Conservation (phyloP, 2,797 vertebrate genomes). For the Microctenopoma stevenorrisi region DNA sequence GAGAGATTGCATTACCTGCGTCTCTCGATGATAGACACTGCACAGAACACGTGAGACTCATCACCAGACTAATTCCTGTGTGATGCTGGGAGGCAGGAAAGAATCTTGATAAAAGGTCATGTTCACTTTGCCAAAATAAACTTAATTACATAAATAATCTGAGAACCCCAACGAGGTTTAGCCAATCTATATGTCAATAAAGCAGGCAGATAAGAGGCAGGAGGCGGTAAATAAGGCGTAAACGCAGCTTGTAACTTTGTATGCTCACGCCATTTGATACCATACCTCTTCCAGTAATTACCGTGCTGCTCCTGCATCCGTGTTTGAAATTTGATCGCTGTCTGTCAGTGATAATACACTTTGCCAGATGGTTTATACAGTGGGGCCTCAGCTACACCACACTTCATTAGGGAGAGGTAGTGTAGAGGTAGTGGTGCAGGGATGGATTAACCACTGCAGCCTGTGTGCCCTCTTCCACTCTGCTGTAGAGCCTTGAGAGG, state of each 20-base stretch:
- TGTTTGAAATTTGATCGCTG: conserved; percentile 72
- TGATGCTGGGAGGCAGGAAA: conserved; percentile 16
- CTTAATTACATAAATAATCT: conserved; percentile 76
- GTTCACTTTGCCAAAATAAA: conserved; percentile 71
- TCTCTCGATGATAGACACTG: not conserved
- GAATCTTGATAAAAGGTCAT: conserved; percentile 63
- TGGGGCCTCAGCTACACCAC: conserved; percentile 51
- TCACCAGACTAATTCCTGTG: conserved; percentile 31
- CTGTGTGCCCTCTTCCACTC: conserved; percentile 23
- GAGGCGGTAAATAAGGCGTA: conserved; percentile 68
- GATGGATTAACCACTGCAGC: conserved; percentile 39
- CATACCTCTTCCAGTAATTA: conserved; percentile 79
- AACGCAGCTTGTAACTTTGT: conserved; percentile 75
- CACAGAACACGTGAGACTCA: conserved; percentile 12
- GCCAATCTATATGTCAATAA: conserved; percentile 77
- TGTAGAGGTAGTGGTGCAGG: conserved; percentile 18
- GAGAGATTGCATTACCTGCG: not conserved
- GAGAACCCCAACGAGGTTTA: conserved; percentile 74
- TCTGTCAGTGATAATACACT: conserved; percentile 68
- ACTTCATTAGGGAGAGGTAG: conserved; percentile 69
- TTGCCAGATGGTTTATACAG: conserved; percentile 69
- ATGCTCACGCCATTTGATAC: conserved; percentile 69
- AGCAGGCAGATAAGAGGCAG: conserved; percentile 53
- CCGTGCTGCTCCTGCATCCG: conserved; percentile 55
- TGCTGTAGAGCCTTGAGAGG: conserved; percentile 30